Evolutionary conservation across 2,888 invertebrate species (phyloP), one percentile per base, ranked within the genome.

Genomic region (Spodoptera picta): DNA sequence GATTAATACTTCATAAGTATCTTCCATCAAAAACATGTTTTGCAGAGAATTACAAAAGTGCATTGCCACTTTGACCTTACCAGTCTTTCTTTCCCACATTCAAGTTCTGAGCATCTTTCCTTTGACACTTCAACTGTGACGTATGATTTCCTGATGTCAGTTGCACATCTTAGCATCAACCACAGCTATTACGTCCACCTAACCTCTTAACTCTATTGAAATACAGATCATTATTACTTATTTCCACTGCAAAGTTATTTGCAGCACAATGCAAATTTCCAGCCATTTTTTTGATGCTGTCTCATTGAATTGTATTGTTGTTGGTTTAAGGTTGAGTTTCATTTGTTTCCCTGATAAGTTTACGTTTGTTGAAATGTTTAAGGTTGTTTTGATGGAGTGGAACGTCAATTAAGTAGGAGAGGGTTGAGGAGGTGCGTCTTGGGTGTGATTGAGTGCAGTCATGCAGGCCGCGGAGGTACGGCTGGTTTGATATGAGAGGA

Each of bases 351-450:
- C 36, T 45, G 50, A 67, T 67, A 62, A 48, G 70, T 58, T 50
- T 69, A 69, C 70, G 77, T 83, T 87, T 81, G 87, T 82, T 76
- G 71, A 80, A 76, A 65, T 81, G 86, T 87, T 85, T 87, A 88
- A 87, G 90, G 88, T 88, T 90, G 87, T 90, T 90, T 90, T 94
- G 93, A 93, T 93, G 88, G 92, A 94, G 93, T 93, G 91, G 89
- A 83, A 89, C 89, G 92, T 92, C 94, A 93, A 93, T 93, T 93
- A 93, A 90, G 89, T 87, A 87, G 87, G 87, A 88, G 88, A 90
- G 89, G 89, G 89, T 88, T 90, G 87, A 81, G 87, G 85, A 85
- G 86, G 85, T 89, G 74, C 87, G 87, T 83, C 81, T 78, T 76
- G 81, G 83, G 83, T 87, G 85, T 93, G 93, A 93, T 92, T 90